Base-by-base conservation (phyloP, 2,888 invertebrate species). In the Cephus nigrinus region DNA sequence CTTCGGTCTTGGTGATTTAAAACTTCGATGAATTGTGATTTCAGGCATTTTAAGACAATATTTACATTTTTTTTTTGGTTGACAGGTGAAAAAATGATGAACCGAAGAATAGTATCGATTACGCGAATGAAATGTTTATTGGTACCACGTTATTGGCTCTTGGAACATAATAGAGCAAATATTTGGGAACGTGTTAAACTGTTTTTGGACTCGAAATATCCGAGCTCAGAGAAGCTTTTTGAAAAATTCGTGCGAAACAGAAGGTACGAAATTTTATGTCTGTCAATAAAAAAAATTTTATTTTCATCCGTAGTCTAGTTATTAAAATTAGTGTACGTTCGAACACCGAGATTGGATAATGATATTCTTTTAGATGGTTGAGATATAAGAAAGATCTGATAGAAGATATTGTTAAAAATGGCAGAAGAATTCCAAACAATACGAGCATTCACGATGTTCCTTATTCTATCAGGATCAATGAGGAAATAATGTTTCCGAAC, bases 91-190 rank as follows among this genome's bases (percentile, higher is more conserved):
- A 93, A 93, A 79, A 93, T 94, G 92, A 91, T 93, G 1, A 94
- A 95, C 87, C 93, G 96, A 23, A 93, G 95, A 9, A 94, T 96
- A 35, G 93, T 96, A 75, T 95, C 96, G 0, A 88, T 93, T 71
- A 94, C 93, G 0, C 93, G 93, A 0, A 94, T 95, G 9, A 93
- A 93, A 83, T 96, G 96, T 83, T 92, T 96, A 86, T 90, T 95
- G 68, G 90, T 96, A 78, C 96, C 96, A 0, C 93, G 94, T 80
- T 94, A 94, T 85, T 96, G 95, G 94, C 91, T 96, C 31, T 87
- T 94, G 69, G 94, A 95, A 83, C 93, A 94, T 73, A 95, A 95
- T 87, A 93, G 93, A 0, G 94, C 94, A 12, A 94, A 95, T 84
- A 94, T 95, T 69, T 95, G 95, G 95, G 92, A 93, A 35, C 92